A percentile compares a stretch with the other conserved stretches of the same genome.
phyloP scores from a whole-genome alignment of 2,888 invertebrate genomes.

The Holacanthella duospinosa region DNA sequence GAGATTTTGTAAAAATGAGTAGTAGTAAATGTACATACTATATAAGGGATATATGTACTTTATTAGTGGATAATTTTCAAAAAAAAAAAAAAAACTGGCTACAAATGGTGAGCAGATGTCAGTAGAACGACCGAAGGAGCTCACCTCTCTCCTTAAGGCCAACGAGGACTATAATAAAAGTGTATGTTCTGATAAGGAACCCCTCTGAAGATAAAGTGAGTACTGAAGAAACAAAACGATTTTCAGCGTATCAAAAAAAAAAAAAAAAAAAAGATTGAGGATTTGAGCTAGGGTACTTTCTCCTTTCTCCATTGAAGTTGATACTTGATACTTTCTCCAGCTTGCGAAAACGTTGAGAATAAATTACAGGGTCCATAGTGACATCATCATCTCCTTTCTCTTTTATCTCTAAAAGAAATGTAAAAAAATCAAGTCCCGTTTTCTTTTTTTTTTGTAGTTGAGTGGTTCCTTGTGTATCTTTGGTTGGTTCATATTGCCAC shows the following conservation, averaged over 20 bases:
- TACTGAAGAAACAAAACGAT: neutral
- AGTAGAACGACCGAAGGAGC: too few species aligned
- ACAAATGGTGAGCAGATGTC: neutral
- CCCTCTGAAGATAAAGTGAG: slow-evolving; percentile 11
- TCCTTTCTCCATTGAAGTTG: neutral
- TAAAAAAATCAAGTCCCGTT: slow-evolving; percentile 17
- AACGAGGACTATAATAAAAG: slow-evolving; percentile 23
- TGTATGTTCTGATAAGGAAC: slow-evolving; percentile 31
- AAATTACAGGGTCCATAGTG: slow-evolving; percentile 30
- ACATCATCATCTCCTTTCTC: slow-evolving; percentile 32
- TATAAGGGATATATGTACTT: too few species aligned
- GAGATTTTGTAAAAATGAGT: too few species aligned
- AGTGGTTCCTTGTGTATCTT: slow-evolving; percentile 12
- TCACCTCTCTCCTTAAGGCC: slow-evolving; percentile 21
- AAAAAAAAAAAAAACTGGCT: too few species aligned
- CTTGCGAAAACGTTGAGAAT: slow-evolving; percentile 13
- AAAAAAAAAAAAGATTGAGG: neutral
- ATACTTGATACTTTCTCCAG: too few species aligned
- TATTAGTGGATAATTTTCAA: too few species aligned
- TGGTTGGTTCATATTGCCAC: slow-evolving; percentile 29
- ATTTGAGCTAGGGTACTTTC: too few species aligned
- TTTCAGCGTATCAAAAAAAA: neutral
- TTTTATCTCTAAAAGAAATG: slow-evolving; percentile 9
- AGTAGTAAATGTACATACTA: too few species aligned
- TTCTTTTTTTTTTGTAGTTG: slow-evolving; percentile 20